Conservation (phyloP, 2,797 vertebrate genomes). For the Stomatorhinus walkeri region DNA sequence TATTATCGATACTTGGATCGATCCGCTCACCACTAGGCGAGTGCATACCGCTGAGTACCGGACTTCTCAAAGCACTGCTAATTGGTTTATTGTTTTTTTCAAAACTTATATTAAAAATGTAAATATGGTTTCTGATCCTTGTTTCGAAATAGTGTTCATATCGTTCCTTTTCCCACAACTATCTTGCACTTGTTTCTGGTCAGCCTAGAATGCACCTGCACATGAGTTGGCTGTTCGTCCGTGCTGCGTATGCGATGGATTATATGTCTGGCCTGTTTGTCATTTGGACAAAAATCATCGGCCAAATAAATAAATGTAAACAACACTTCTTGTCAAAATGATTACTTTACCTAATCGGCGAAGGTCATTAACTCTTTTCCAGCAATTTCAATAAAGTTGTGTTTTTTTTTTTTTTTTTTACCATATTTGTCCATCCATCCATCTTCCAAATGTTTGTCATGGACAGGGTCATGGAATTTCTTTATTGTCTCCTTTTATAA, state of each 20-base stretch:
- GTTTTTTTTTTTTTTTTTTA: not conserved
- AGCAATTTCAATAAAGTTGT: not conserved
- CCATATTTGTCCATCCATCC: not conserved
- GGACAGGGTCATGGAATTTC: not conserved
- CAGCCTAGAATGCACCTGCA: not conserved
- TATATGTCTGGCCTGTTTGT: not conserved
- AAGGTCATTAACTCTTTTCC: not conserved
- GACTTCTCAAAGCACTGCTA: not conserved
- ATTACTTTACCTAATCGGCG: not conserved
- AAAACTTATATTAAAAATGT: not conserved
- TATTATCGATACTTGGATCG: no score
- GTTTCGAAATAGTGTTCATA: not conserved
- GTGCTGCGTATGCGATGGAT: not conserved
- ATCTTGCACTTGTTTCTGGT: not conserved
- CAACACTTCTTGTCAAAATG: not conserved
- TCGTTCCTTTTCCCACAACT: not conserved
- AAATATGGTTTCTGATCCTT: not conserved
- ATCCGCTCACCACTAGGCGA: no score
- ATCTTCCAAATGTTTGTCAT: not conserved
- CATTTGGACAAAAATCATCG: not conserved
- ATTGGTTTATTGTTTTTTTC: not conserved
- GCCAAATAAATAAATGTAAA: not conserved
- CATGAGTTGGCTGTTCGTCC: not conserved
- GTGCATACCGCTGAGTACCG: not conserved
- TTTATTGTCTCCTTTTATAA: not conserved